Evolutionary conservation across 1,140 invertebrate species (phyloP).

Genomic region (Drosophila subobscura): DNA sequence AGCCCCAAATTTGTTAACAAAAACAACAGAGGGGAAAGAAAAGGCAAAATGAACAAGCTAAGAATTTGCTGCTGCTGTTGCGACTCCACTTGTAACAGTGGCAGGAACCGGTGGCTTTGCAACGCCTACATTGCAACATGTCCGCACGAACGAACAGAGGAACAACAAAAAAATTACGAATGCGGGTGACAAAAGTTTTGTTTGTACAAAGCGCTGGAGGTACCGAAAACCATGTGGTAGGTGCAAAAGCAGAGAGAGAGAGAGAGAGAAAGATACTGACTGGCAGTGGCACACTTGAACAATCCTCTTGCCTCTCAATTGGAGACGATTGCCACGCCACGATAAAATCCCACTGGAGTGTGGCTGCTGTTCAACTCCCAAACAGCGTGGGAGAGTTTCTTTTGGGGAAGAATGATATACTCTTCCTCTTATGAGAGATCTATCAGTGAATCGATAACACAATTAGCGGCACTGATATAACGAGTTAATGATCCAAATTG

Average conservation of each 20-base stretch:
- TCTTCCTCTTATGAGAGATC: too few relatives aligned
- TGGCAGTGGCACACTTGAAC: slow-evolving; percentile 18
- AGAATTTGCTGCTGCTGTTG: slow-evolving; percentile 37
- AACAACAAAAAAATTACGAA: slow-evolving; percentile 30
- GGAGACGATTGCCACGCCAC: slow-evolving; percentile 13
- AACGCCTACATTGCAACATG: slow-evolving; percentile 47
- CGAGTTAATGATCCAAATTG: too few relatives aligned
- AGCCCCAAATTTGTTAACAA: slow-evolving; percentile 56
- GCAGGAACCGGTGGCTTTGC: slow-evolving; percentile 47
- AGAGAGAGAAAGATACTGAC: slow-evolving; percentile 7
- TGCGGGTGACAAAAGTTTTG: slow-evolving; percentile 56
- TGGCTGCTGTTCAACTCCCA: slow-evolving; percentile 3
- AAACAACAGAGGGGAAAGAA: slow-evolving; percentile 36
- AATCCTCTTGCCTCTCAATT: slow-evolving; percentile 39
- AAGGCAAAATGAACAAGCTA: slow-evolving; percentile 33
- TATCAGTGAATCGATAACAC: too few relatives aligned
- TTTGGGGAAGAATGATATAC: too few relatives aligned
- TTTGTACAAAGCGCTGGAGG: slow-evolving; percentile 41
- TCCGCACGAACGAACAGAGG: slow-evolving; percentile 18
- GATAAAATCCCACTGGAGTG: slow-evolving; percentile 29
- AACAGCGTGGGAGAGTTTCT: slow-evolving; percentile 32
- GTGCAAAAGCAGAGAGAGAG: neutral
- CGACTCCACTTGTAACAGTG: slow-evolving; percentile 43
- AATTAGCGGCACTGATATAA: too few relatives aligned
- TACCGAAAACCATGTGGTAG: slow-evolving; percentile 25